Percentiles rank a stretch among this genome's conserved stretches.
Evolutionary conservation across 2,113 vertebrate genomes (phyloP).

Genomic region (Lipotes vexillifer): DNA sequence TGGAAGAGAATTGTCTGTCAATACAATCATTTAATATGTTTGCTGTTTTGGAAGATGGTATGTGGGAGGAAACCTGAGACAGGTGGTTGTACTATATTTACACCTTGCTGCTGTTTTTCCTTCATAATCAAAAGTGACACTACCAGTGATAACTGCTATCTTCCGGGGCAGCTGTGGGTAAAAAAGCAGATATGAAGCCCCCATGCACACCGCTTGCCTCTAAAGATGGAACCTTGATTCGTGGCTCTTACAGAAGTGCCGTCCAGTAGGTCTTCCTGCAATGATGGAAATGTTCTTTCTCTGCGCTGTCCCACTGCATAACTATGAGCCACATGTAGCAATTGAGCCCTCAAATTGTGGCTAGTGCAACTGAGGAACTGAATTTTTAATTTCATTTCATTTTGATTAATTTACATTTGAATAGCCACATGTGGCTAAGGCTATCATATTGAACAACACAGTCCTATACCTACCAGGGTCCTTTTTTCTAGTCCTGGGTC

Average conservation of each 20-base stretch:
- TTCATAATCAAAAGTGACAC: conserved; percentile 45
- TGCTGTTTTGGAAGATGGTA: background rate
- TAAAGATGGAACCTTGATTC: background rate
- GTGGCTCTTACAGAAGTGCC: background rate
- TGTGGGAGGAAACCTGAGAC: background rate
- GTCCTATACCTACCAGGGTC: background rate
- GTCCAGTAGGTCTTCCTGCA: background rate
- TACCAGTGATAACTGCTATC: conserved; percentile 4
- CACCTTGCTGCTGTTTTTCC: background rate
- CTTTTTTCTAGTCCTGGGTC: background rate
- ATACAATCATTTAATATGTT: conserved; percentile 3
- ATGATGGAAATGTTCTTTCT: background rate
- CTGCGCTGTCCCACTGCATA: background rate
- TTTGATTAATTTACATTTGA: background rate
- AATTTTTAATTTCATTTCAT: background rate
- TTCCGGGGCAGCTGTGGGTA: conserved; percentile 31
- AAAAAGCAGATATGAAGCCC: conserved; percentile 28
- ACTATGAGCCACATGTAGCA: background rate
- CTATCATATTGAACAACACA: background rate
- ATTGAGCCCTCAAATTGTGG: background rate
- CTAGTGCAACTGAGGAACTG: background rate
- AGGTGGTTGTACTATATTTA: conserved; percentile 49
- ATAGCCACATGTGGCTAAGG: too few species aligned
- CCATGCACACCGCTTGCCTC: background rate
- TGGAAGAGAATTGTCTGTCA: background rate